Conservation (phyloP, 1,140 invertebrate genomes). For the Sarcophaga peregrina region DNA sequence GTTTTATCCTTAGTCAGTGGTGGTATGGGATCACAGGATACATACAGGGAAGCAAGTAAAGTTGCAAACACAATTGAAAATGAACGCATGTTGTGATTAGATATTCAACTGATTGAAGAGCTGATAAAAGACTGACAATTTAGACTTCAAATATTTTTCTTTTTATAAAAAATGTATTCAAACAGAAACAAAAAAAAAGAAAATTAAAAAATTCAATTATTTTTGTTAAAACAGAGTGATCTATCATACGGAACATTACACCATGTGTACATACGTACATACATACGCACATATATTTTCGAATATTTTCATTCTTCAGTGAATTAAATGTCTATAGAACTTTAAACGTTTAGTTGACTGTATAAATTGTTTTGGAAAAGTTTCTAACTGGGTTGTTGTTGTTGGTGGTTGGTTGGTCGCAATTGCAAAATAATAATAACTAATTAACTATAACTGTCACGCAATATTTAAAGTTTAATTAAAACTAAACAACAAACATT, state of each 20-base stretch:
- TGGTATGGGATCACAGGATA: neutral
- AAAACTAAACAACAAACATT: no score
- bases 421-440: neutral
- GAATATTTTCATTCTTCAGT: neutral
- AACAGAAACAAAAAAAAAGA: neutral
- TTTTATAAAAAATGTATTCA: neutral
- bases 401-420: no score
- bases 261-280: neutral
- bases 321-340: neutral
- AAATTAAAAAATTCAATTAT: neutral
- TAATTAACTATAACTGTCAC: neutral
- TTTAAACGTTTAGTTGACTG: neutral
- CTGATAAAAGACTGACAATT: neutral
- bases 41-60: neutral
- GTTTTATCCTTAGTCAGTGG: neutral
- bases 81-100: slow-evolving; percentile 10
- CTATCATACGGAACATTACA: slow-evolving; percentile 1
- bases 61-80: neutral
- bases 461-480: neutral
- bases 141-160: neutral
- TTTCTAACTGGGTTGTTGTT: no score
- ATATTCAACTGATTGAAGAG: neutral
- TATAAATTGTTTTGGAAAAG: neutral
- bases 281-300: neutral
- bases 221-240: neutral